Conservation (phyloP, 2,797 vertebrate species). For the Muraenolepis orangiensis region DNA sequence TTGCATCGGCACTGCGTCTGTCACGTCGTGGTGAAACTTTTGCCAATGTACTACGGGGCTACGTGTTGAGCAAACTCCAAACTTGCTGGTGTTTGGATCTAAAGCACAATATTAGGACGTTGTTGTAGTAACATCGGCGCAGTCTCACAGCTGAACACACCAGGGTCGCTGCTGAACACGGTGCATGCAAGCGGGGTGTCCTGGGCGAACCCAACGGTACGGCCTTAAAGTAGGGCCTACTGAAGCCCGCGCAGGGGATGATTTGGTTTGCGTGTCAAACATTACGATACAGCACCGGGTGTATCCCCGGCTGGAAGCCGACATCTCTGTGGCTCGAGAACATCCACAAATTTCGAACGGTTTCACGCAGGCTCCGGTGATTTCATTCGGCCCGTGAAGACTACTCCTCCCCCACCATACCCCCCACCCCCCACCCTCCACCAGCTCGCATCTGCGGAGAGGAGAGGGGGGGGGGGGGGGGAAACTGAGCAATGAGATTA, state of each 20-base stretch:
- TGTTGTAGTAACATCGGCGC: background rate
- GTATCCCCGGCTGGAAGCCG: constrained; percentile 11
- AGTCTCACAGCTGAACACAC: background rate
- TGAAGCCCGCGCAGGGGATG: no score
- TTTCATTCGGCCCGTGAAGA: constrained; percentile 69
- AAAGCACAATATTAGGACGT: background rate
- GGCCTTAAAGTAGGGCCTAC: no score
- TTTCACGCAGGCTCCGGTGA: constrained; percentile 55
- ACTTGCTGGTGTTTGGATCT: background rate
- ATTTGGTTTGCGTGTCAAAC: no score
- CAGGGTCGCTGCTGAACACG: no score
- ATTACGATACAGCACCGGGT: no score
- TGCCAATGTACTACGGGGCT: background rate
- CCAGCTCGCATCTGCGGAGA: constrained; percentile 37
- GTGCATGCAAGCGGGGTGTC: no score
- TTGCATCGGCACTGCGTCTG: no score
- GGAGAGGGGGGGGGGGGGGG: background rate
- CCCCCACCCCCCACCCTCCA: constrained; percentile 17
- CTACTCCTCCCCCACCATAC: constrained; percentile 26
- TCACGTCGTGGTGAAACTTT: background rate
- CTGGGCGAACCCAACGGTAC: no score
- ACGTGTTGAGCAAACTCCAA: background rate
- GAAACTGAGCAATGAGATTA: constrained; percentile 54
- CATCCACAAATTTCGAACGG: constrained; percentile 52
- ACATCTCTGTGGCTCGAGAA: constrained; percentile 35